Evolutionary conservation across 2,113 vertebrate genomes (phyloP).

Genomic region (Dromiciops gliroides): DNA sequence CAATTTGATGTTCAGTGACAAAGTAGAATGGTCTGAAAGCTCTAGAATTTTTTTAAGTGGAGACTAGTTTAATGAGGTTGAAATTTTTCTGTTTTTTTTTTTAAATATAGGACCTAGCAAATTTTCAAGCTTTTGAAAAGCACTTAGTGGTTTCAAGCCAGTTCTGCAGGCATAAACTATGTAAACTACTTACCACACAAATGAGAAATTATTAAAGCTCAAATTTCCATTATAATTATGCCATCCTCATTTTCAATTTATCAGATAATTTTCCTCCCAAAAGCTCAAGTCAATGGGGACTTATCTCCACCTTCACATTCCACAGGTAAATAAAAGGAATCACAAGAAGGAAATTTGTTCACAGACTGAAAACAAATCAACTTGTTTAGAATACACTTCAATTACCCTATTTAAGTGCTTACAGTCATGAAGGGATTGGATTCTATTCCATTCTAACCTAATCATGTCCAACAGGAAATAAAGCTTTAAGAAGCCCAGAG

Average conservation of each 20-base stretch:
- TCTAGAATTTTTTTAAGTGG: slow-evolving; percentile 44
- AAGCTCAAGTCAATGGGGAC: not conserved
- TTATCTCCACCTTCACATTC: not conserved
- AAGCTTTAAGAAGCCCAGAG: not conserved
- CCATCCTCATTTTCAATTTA: slow-evolving; percentile 2
- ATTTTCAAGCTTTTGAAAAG: slow-evolving; percentile 13
- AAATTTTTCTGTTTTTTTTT: slow-evolving; percentile 52
- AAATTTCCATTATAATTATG: not conserved
- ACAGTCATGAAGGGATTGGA: not conserved
- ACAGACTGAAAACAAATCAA: slow-evolving; percentile 14
- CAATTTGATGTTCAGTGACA: not conserved
- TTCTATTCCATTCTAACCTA: not conserved
- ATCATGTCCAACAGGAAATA: slow-evolving; percentile 15
- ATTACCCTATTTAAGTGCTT: slow-evolving; percentile 34
- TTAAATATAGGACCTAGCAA: slow-evolving; percentile 35
- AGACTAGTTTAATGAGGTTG: slow-evolving; percentile 1
- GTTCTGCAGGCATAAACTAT: not conserved
- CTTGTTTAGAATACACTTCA: slow-evolving; percentile 29
- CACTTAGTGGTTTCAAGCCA: slow-evolving; percentile 18
- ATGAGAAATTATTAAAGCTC: not conserved
- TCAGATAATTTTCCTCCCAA: not conserved
- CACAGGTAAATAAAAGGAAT: not conserved
- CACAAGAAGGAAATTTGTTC: not conserved
- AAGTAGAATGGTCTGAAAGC: slow-evolving; percentile 49
- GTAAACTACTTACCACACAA: not conserved